phyloP scores from a whole-genome alignment of 2,888 invertebrate genomes.

The Autographa gamma region DNA sequence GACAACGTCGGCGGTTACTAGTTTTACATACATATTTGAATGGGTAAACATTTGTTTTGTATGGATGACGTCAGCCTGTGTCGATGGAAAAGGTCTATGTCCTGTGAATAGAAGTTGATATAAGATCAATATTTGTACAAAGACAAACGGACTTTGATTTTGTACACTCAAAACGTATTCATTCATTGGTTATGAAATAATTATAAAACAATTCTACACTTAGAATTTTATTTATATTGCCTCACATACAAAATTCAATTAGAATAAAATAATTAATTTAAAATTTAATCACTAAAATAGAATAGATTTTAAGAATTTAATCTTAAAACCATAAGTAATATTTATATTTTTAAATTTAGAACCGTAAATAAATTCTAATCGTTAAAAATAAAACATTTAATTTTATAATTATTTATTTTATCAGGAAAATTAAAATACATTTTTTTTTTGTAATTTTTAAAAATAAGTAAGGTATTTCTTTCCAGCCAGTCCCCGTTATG shows the following conservation, averaged over 20 bases:
- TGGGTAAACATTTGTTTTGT: slow-evolving; percentile 43
- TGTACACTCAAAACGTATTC: background rate
- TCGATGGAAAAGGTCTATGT: slow-evolving; percentile 46
- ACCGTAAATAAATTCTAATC: no score
- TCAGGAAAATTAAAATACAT: background rate
- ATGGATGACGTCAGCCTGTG: slow-evolving; percentile 46
- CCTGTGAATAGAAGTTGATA: slow-evolving; percentile 42
- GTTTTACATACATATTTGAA: slow-evolving; percentile 24
- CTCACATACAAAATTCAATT: no score
- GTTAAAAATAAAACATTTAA: no score
- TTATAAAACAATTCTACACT: background rate
- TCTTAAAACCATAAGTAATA: no score
- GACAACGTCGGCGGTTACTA: background rate
- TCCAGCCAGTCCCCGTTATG: slow-evolving; percentile 44
- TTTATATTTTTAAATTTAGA: no score
- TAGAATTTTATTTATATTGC: no score
- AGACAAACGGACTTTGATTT: background rate
- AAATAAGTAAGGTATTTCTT: slow-evolving; percentile 1
- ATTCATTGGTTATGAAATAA: background rate
- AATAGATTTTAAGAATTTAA: no score
- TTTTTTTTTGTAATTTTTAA: background rate
- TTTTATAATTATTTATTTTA: no score
- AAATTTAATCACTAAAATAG: no score
- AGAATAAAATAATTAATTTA: no score
- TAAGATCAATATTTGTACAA: slow-evolving; percentile 19